Base-by-base conservation (phyloP, 2,113 vertebrate species). In the Pithys albifrons region DNA sequence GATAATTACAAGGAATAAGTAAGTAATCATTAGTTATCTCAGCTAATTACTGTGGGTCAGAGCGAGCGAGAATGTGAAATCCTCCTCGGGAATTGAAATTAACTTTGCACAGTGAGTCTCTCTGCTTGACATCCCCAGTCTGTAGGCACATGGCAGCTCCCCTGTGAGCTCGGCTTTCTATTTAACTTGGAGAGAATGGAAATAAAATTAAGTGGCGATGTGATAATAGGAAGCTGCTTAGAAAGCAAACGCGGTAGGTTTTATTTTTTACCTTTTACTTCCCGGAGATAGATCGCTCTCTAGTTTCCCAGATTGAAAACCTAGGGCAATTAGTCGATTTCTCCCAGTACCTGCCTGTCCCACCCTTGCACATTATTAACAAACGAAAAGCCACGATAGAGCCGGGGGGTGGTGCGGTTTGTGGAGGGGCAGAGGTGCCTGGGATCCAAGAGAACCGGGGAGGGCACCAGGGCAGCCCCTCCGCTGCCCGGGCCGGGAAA, bases 1-100 rank as follows among this genome's bases (percentile, higher is more conserved):
- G 99, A 99, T 99, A 99, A 99, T 99, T 99, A 99, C 98, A 98
- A 99, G 97, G 98, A 98, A 98, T 98, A 98, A 99, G 98, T 99
- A 99, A 99, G 99, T 98, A 99, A 99, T 99, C 99, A 99, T 99
- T 99, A 99, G 99, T 99, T 97, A 99, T 99, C 98, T 98, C 98
- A 99, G 98, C 99, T 99, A 99, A 99, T 99, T 99, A 99, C 98
- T 98, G 98, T 97, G 98, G 98, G 99, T 99, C 99, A 99, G 98
- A 98, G 98, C 98, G 98, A 98, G 98, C 97, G 98, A 97, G 97
- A 97, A 98, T 96, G 97, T 95, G 98, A 98, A 98, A 98, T 98
- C 98, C 98, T 99, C 98, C 97, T 97, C 98, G 98, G 99, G 99
- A 99, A 99, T 99, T 98, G 98, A 98, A 99, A 99, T 99, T 98